phyloP scores from a whole-genome alignment of 2,797 vertebrate species.

The Myotis daubentonii region DNA sequence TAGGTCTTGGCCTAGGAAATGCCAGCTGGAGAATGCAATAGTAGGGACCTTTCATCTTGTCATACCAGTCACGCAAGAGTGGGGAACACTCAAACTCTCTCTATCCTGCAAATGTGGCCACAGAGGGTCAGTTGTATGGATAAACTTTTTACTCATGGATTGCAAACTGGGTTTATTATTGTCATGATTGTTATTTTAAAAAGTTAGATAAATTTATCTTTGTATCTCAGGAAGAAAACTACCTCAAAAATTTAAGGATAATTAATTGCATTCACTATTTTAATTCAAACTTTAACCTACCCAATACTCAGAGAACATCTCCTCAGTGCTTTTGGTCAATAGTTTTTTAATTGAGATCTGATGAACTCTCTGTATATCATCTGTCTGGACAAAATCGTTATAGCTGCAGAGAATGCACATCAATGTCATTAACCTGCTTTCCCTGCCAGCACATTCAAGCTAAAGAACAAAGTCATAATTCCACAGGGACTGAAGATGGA shows the following conservation, averaged over 20 bases:
- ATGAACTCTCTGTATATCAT: background rate
- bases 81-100: background rate
- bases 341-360: background rate
- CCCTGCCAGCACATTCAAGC: slow-evolving; percentile 19
- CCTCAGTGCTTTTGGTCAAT: background rate
- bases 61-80: background rate
- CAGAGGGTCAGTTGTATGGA: background rate
- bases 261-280: slow-evolving; percentile 1
- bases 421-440: background rate
- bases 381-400: background rate
- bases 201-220: background rate
- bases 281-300: background rate
- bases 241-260: background rate
- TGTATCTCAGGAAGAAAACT: background rate
- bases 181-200: background rate
- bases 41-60: background rate
- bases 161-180: background rate
- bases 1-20: background rate
- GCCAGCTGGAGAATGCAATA: background rate
- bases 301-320: background rate
- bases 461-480: slow-evolving; percentile 49
- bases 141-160: background rate
- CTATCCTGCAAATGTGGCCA: background rate
- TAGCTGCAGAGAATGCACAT: background rate
- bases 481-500: background rate